phyloP scores from a whole-genome alignment of 2,888 invertebrate species.

The Phlogophora meticulosa region DNA sequence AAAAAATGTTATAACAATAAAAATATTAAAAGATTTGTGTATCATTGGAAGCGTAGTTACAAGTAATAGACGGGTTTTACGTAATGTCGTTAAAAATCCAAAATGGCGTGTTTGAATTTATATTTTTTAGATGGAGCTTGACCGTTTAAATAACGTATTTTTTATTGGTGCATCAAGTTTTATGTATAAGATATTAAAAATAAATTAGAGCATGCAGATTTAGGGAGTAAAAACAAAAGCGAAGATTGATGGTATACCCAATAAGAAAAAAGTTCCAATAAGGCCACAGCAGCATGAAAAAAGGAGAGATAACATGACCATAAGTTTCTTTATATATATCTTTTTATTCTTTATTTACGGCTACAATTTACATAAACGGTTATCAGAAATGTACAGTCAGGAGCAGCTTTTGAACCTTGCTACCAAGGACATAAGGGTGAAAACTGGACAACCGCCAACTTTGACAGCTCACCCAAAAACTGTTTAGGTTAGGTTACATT shows the following conservation, averaged over 20 bases:
- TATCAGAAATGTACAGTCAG: constrained; percentile 21
- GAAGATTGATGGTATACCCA: constrained; percentile 83
- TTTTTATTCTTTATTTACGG: constrained; percentile 28
- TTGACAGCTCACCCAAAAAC: too few species aligned
- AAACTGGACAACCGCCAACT: too few species aligned
- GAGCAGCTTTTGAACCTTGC: not conserved
- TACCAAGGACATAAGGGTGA: too few species aligned
- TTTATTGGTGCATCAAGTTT: constrained; percentile 86
- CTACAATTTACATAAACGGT: constrained; percentile 8
- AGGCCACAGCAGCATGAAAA: constrained; percentile 89
- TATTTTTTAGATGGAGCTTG: constrained; percentile 90
- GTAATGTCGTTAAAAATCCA: constrained; percentile 79
- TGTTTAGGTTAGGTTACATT: too few species aligned
- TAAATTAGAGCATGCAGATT: constrained; percentile 79
- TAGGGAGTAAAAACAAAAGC: constrained; percentile 72
- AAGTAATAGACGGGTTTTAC: constrained; percentile 66
- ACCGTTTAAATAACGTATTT: constrained; percentile 85
- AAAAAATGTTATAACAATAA: constrained; percentile 68
- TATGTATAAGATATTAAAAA: constrained; percentile 68
- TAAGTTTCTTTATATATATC: constrained; percentile 77
- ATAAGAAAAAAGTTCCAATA: constrained; percentile 86
- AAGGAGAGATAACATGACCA: constrained; percentile 86
- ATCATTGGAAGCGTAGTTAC: constrained; percentile 79
- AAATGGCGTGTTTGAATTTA: constrained; percentile 89
- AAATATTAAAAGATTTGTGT: constrained; percentile 77